Percentiles rank a stretch among this genome's conserved stretches.
Conservation (phyloP, 2,888 invertebrate genomes). For the Epirrhoe alternata region DNA sequence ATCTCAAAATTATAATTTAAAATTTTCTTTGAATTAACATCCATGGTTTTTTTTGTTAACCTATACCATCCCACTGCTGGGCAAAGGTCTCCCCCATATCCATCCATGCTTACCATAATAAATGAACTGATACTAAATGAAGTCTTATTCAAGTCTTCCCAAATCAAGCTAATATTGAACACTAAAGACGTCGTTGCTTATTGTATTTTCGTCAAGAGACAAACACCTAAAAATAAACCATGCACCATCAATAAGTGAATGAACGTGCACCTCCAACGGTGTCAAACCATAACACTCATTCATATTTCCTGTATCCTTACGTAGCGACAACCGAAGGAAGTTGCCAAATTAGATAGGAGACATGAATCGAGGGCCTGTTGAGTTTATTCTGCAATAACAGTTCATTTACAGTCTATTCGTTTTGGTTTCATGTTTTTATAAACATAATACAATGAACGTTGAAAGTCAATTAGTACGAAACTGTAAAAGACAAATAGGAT, state of each 20-base stretch:
- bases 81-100: too few species aligned
- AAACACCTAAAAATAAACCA: background rate
- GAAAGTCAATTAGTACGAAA: conserved; percentile 10
- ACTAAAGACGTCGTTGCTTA: background rate
- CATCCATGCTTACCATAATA: too few species aligned
- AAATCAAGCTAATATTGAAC: background rate
- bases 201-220: conserved; percentile 3
- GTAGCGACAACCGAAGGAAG: conserved; percentile 38
- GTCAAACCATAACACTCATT: conserved; percentile 40
- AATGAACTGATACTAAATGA: too few species aligned
- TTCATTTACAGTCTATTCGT: background rate
- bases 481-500: conserved; percentile 7
- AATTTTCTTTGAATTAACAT: too few species aligned
- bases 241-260: conserved; percentile 10
- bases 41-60: too few species aligned
- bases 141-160: background rate
- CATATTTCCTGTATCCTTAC: conserved; percentile 41
- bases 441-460: conserved; percentile 8
- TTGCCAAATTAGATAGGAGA: conserved; percentile 40
- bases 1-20: too few species aligned
- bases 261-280: conserved; percentile 21
- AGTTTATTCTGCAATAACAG: conserved; percentile 3
- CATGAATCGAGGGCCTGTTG: conserved; percentile 10
- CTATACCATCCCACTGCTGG: too few species aligned
- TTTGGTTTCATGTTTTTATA: conserved; percentile 5